Evolutionary conservation across 2,797 vertebrate species (phyloP).

Genomic region (Myotis myotis): DNA sequence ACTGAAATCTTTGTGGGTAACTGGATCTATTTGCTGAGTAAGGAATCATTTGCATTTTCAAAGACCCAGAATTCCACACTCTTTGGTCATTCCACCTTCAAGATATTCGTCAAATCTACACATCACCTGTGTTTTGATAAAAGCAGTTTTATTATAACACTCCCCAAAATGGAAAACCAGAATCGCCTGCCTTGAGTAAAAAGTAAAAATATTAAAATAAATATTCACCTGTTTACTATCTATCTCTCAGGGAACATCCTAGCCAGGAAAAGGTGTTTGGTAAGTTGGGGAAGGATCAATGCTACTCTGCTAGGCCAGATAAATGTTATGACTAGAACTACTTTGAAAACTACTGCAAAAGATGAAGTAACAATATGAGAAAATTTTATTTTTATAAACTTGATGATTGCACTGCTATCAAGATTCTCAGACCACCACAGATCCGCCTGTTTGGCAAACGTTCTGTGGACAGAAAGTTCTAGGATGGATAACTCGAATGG

Average conservation of each 20-base stretch:
- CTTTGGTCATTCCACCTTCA: background rate
- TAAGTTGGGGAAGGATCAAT: background rate
- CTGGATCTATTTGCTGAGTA: background rate
- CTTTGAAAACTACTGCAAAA: slow-evolving; percentile 49
- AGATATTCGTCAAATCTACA: background rate
- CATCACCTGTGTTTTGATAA: background rate
- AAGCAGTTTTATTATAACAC: background rate
- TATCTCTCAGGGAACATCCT: background rate
- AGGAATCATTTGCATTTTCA: background rate
- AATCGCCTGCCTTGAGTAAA: background rate
- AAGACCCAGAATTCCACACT: background rate
- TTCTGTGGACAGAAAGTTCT: background rate
- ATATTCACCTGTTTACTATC: background rate
- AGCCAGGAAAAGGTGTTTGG: background rate
- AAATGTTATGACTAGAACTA: background rate
- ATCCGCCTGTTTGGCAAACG: background rate
- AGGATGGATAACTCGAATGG: background rate
- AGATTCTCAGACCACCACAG: background rate
- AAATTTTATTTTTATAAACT: background rate
- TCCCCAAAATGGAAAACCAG: background rate
- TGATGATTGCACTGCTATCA: background rate
- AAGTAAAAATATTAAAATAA: slow-evolving; percentile 23
- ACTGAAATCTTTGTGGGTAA: background rate
- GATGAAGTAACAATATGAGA: background rate
- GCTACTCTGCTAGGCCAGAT: background rate